A percentile compares a stretch with the other conserved stretches of the same genome.
These are phyloP conservation scores for Euzetes globulus DNA, from an alignment of 2,888 invertebrate genomes.

Conservation along the genomic window DNA sequence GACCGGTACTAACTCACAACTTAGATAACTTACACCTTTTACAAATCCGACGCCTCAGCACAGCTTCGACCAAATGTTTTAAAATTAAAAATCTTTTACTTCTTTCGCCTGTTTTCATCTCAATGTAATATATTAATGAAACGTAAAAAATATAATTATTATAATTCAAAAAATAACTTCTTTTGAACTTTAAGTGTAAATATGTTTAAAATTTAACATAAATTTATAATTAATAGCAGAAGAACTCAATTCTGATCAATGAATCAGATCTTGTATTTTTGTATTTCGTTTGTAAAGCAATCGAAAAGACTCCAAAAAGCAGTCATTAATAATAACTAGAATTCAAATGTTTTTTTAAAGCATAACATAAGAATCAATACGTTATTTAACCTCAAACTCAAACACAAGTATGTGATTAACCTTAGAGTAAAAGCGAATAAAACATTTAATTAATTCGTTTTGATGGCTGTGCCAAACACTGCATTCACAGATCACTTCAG, in stretches of 20 bases:
- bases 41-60: neutral
- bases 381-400: constrained; percentile 1
- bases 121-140: neutral
- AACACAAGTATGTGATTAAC: constrained; percentile 19
- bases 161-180: constrained; percentile 5
- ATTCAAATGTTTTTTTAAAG: neutral
- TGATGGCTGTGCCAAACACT: neutral
- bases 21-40: constrained; percentile 11
- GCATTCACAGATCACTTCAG: neutral
- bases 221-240: constrained; percentile 17
- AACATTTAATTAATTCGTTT: neutral
- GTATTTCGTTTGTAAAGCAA: neutral
- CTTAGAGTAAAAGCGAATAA: neutral
- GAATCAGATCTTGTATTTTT: constrained; percentile 18
- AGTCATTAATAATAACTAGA: neutral
- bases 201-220: constrained; percentile 17
- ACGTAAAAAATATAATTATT: constrained; percentile 10
- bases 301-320: neutral
- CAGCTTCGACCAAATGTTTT: neutral
- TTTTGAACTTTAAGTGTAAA: constrained; percentile 23
- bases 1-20: constrained; percentile 5
- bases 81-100: neutral
- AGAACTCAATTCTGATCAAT: constrained; percentile 17
- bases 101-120: neutral
- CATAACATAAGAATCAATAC: neutral